Percentiles rank a stretch among this genome's conserved stretches.
Conservation (phyloP, 2,888 invertebrate species). For the Apocheima hispidaria region DNA sequence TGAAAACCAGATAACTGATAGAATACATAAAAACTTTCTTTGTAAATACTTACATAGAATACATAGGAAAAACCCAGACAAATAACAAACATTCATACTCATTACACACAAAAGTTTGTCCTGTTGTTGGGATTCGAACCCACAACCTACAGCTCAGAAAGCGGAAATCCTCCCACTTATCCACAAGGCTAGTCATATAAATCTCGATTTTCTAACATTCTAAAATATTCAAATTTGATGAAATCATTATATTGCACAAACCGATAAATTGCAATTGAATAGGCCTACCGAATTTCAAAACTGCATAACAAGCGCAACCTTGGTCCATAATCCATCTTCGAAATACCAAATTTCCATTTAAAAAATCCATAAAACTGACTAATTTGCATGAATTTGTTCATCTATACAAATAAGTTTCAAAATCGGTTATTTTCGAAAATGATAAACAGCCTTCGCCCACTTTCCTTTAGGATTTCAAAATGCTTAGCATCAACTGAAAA, state of each 20-base stretch:
- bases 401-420: conserved; percentile 7
- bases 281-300: conserved; percentile 14
- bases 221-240: neutral
- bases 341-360: conserved; percentile 15
- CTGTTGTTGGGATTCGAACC: too few species aligned
- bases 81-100: too few species aligned
- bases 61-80: too few species aligned
- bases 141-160: too few species aligned
- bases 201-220: neutral
- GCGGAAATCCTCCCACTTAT: too few species aligned
- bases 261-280: neutral
- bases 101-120: too few species aligned
- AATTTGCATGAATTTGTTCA: conserved; percentile 13
- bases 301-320: conserved; percentile 8
- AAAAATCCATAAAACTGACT: conserved; percentile 11
- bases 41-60: too few species aligned
- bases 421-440: conserved; percentile 14
- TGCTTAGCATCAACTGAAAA: too few species aligned
- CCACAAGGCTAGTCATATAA: neutral
- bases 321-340: conserved; percentile 15
- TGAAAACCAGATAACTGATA: too few species aligned
- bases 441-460: conserved; percentile 10
- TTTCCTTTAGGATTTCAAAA: conserved; percentile 12
- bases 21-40: too few species aligned
- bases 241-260: conserved; percentile 8